Conservation (phyloP, 2,888 invertebrate genomes). For the Phortica magna region DNA sequence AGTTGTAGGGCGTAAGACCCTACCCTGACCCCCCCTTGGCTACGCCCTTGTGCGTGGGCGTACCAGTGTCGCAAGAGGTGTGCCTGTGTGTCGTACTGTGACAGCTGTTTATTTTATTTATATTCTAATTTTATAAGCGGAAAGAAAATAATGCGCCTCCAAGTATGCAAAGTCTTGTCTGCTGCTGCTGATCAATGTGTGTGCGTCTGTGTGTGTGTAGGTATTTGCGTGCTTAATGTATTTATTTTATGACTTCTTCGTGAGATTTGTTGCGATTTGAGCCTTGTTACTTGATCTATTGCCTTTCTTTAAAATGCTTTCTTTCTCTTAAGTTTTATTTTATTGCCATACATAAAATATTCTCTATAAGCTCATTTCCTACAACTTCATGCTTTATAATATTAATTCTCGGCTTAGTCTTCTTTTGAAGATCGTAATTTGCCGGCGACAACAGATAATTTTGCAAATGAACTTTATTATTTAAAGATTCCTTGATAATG, state of each 20-base stretch:
- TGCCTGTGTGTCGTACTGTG: slow-evolving; percentile 36
- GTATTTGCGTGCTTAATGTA: not conserved
- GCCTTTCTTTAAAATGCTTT: not conserved
- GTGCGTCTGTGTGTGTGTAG: not conserved
- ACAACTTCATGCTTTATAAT: too few species aligned
- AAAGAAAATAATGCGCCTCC: slow-evolving; percentile 38
- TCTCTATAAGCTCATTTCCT: too few species aligned
- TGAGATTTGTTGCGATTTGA: not conserved
- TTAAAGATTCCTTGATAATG: too few species aligned
- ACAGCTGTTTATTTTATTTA: slow-evolving; percentile 34
- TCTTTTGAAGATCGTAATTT: too few species aligned
- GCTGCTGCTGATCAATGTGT: not conserved
- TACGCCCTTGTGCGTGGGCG: slow-evolving; percentile 23
- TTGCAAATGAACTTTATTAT: too few species aligned
- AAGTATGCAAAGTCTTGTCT: slow-evolving; percentile 14
- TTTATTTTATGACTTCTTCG: not conserved
- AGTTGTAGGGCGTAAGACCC: too few species aligned
- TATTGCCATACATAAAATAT: not conserved
- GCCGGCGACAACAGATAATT: too few species aligned
- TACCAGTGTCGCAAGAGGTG: slow-evolving; percentile 28
- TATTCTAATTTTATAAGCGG: slow-evolving; percentile 28
- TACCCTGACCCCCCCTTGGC: too few species aligned
- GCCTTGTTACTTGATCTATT: not conserved
- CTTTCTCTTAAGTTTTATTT: not conserved
- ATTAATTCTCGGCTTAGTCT: too few species aligned